Conservation (phyloP, 2,888 invertebrate genomes). For the Sarcophaga subvicina region DNA sequence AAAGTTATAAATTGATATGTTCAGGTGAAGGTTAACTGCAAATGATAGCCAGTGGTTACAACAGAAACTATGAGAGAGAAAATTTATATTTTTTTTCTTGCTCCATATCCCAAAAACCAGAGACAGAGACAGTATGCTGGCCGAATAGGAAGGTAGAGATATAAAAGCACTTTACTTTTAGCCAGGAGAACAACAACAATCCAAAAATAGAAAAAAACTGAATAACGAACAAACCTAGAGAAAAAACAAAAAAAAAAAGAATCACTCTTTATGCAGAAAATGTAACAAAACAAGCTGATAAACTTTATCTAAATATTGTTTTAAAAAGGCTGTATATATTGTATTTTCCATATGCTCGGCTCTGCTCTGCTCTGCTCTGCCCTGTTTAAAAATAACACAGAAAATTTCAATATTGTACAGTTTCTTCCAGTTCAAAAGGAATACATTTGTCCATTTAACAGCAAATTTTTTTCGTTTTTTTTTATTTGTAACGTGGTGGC, state of each 20-base stretch:
- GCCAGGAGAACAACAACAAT: too few relatives aligned
- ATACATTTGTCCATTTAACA: slow-evolving; percentile 29
- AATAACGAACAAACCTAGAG: slow-evolving; percentile 21
- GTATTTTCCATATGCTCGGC: neutral
- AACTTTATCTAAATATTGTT: slow-evolving; percentile 63
- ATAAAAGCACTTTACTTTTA: slow-evolving; percentile 18
- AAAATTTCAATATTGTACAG: slow-evolving; percentile 32
- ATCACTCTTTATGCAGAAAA: slow-evolving; percentile 33
- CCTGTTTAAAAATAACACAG: slow-evolving; percentile 14
- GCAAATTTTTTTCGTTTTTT: slow-evolving; percentile 13
- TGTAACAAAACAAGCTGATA: slow-evolving; percentile 51
- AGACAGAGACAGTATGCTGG: slow-evolving; percentile 50
- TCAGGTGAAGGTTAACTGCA: slow-evolving; percentile 72
- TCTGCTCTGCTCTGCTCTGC: too few relatives aligned
- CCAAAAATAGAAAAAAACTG: neutral
- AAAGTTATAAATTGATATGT: slow-evolving; percentile 72
- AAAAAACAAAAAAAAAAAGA: neutral
- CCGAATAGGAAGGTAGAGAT: slow-evolving; percentile 29
- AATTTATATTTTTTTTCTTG: slow-evolving; percentile 40
- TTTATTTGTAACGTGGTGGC: too few relatives aligned
- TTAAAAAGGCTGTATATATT: slow-evolving; percentile 45
- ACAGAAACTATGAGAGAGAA: slow-evolving; percentile 24
- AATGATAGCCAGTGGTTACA: slow-evolving; percentile 67
- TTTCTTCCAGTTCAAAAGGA: slow-evolving; percentile 35
- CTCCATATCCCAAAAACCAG: slow-evolving; percentile 28